phyloP scores from a whole-genome alignment of 2,797 vertebrate species.

The Dryobates pubescens region DNA sequence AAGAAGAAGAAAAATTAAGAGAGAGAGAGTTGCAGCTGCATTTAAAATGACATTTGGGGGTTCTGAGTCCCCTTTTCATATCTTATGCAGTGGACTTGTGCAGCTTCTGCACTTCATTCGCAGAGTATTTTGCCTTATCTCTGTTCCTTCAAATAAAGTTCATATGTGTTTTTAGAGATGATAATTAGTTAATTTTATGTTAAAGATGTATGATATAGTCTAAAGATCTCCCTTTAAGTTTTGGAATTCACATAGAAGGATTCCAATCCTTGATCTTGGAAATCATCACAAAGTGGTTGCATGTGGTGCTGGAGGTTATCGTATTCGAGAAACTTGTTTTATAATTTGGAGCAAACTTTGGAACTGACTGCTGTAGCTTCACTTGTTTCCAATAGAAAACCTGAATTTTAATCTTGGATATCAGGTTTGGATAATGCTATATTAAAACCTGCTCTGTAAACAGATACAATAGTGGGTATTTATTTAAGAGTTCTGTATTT shows the following conservation, averaged over 20 bases:
- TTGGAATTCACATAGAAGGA: neutral
- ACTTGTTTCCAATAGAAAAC: slow-evolving; percentile 20
- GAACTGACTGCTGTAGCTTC: neutral
- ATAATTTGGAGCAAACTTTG: slow-evolving; percentile 39
- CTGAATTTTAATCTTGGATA: neutral
- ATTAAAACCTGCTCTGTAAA: neutral
- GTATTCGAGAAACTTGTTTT: neutral
- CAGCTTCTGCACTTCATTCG: neutral
- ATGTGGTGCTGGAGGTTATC: neutral
- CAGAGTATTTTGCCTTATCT: neutral
- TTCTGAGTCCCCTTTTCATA: neutral
- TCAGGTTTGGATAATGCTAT: neutral
- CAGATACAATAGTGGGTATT: neutral
- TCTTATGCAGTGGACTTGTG: neutral
- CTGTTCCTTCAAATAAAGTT: neutral
- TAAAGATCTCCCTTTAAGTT: neutral
- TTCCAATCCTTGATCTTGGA: neutral
- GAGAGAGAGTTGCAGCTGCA: neutral
- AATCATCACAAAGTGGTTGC: neutral
- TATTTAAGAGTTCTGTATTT: neutral
- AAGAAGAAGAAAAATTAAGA: no score
- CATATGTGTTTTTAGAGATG: neutral
- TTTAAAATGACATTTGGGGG: neutral
- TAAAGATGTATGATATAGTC: neutral
- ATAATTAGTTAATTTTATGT: neutral